These are phyloP conservation scores for Hippopotamus amphibius DNA, from an alignment of 2,113 vertebrate genomes.

Conservation along the genomic window DNA sequence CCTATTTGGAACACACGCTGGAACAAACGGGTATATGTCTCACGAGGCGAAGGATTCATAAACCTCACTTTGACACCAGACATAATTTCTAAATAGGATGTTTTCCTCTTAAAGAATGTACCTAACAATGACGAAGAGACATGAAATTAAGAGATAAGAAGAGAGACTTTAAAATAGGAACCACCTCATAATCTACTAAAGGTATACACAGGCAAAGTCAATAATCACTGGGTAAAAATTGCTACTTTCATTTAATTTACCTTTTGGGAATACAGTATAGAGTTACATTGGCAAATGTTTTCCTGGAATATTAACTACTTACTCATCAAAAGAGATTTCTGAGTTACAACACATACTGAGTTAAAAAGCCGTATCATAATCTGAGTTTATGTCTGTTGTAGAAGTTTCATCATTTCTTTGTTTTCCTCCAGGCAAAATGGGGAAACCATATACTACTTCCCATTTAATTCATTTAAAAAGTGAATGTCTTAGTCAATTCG, in stretches of 20 bases:
- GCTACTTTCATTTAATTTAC: background rate
- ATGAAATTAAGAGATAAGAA: background rate
- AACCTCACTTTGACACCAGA: background rate
- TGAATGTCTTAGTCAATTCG: background rate
- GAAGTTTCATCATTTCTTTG: background rate
- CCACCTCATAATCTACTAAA: background rate
- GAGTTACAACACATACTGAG: background rate
- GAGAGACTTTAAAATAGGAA: background rate
- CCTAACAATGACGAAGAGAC: background rate
- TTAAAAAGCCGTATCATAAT: background rate
- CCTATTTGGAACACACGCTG: background rate
- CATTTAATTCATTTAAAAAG: background rate
- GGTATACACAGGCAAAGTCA: background rate
- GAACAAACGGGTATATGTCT: background rate
- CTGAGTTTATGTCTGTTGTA: background rate
- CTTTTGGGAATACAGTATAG: background rate
- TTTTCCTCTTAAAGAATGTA: background rate
- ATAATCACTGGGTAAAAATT: background rate
- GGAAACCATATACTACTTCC: background rate
- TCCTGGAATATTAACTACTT: background rate
- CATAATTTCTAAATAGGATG: background rate
- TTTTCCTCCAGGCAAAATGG: background rate
- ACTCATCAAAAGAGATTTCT: slow-evolving; percentile 4
- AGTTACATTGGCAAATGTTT: background rate
- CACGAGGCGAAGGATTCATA: background rate